Evolutionary conservation across 2,113 vertebrate genomes (phyloP).

Genomic region (Cavia aperea): DNA sequence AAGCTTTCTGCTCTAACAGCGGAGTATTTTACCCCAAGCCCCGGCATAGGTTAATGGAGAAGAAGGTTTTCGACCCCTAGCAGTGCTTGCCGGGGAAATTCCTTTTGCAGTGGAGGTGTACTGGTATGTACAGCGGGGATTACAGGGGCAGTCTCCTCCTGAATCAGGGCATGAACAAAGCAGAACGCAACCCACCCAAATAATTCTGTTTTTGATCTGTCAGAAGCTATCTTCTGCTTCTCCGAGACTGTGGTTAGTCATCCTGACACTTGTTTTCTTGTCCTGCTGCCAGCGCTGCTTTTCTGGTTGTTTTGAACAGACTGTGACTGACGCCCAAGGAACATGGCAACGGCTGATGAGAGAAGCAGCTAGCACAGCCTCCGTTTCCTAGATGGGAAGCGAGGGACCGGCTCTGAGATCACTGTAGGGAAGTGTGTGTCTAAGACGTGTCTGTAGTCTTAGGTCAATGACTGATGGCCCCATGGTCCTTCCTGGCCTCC

Average conservation of each 20-base stretch:
- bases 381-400: background rate
- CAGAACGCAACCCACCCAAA: background rate
- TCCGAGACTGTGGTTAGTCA: background rate
- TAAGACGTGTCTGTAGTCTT: background rate
- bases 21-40: background rate
- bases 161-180: background rate
- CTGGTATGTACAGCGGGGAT: background rate
- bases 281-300: constrained; percentile 9
- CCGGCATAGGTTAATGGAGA: background rate
- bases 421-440: background rate
- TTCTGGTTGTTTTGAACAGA: constrained; percentile 49
- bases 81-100: constrained; percentile 3
- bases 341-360: background rate
- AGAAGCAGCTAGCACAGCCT: background rate
- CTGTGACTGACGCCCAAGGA: background rate
- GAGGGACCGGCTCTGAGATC: background rate
- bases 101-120: background rate
- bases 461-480: background rate
- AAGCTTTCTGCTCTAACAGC: background rate
- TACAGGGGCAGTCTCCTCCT: background rate
- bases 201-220: constrained; percentile 21
- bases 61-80: background rate
- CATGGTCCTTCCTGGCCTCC: background rate
- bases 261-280: constrained; percentile 30
- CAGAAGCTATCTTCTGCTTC: constrained; percentile 21